These are phyloP conservation scores for Darevskia mixta DNA, from an alignment of 2,797 vertebrate species.

Conservation along the genomic window DNA sequence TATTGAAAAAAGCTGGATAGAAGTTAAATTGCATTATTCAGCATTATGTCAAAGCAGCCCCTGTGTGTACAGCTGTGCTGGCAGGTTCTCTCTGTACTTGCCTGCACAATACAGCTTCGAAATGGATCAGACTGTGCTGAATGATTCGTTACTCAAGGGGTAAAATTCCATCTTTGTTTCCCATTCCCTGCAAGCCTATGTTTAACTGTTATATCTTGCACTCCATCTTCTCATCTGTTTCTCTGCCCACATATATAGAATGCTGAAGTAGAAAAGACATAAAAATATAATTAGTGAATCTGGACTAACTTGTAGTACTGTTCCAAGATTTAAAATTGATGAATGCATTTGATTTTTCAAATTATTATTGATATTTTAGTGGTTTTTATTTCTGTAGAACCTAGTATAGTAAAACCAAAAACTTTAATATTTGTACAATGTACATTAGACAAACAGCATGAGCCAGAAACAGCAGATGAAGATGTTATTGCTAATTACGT, in stretches of 20 bases:
- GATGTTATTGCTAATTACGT: constrained; percentile 15
- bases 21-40: neutral
- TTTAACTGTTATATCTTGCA: constrained; percentile 4
- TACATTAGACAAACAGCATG: neutral
- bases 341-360: neutral
- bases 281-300: constrained; percentile 25
- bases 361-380: neutral
- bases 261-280: constrained; percentile 2
- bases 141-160: neutral
- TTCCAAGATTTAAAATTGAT: constrained; percentile 30
- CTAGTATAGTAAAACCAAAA: neutral
- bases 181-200: neutral
- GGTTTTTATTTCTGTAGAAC: neutral
- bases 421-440: constrained; percentile 27
- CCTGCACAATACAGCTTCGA: neutral
- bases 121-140: neutral
- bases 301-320: neutral
- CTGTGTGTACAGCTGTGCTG: neutral
- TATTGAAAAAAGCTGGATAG: neutral
- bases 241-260: neutral
- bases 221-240: neutral
- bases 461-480: constrained; percentile 18
- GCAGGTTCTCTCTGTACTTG: neutral
- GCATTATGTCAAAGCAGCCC: neutral
- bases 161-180: neutral